Percentiles rank a stretch among this genome's conserved stretches.
Conservation (phyloP, 1,140 invertebrate genomes). For the Cepaea nemoralis region DNA sequence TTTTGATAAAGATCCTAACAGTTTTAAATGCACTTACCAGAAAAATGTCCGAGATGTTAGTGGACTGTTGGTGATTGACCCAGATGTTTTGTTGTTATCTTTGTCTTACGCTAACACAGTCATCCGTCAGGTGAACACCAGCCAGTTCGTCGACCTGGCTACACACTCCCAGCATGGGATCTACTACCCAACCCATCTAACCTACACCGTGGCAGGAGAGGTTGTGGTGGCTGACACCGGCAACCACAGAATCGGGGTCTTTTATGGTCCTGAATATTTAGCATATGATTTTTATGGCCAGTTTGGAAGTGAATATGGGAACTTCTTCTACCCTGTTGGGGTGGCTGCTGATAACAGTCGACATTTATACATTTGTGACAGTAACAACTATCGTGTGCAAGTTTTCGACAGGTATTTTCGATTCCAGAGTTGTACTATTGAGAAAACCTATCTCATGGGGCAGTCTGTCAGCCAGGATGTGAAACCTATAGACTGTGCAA, state of each 20-base stretch:
- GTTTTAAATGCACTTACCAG: slow-evolving; percentile 10
- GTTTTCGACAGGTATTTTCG: slow-evolving; percentile 20
- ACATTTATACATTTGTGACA: slow-evolving; percentile 26
- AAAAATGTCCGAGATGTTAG: slow-evolving; percentile 20
- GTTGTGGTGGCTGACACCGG: slow-evolving; percentile 25
- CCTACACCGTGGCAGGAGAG: neutral
- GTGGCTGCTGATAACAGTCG: neutral
- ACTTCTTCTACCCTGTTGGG: slow-evolving; percentile 32
- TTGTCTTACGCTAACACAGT: slow-evolving; percentile 23
- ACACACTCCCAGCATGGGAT: slow-evolving; percentile 19
- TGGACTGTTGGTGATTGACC: slow-evolving; percentile 2
- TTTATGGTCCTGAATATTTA: slow-evolving; percentile 29
- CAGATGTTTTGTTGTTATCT: slow-evolving; percentile 2
- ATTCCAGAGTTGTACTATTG: slow-evolving; percentile 17
- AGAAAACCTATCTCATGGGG: slow-evolving; percentile 15
- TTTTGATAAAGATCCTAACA: slow-evolving; percentile 5
- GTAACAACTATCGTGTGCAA: slow-evolving; percentile 31
- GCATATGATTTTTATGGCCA: slow-evolving; percentile 21
- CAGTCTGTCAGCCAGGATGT: slow-evolving; percentile 28
- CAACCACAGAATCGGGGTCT: slow-evolving; percentile 29
- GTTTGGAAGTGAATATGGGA: slow-evolving; percentile 23
- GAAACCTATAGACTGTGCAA: slow-evolving; percentile 33
- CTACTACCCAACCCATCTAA: slow-evolving; percentile 27
- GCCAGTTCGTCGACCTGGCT: slow-evolving; percentile 27
- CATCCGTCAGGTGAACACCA: neutral